Evolutionary conservation across 2,888 invertebrate species (phyloP).

Genomic region (Isoperla grammatica): DNA sequence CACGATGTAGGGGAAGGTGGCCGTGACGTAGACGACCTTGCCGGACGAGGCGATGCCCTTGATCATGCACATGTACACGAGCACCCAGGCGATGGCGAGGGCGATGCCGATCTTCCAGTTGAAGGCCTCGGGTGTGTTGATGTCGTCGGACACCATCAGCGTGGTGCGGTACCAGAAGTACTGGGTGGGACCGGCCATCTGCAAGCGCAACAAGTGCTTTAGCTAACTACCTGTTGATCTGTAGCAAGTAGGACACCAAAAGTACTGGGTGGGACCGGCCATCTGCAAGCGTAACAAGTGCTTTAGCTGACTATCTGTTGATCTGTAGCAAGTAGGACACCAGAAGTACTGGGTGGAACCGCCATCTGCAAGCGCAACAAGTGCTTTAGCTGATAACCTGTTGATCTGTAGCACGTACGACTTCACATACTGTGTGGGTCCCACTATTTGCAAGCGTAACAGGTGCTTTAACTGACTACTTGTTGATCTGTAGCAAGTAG

Average conservation of each 20-base stretch:
- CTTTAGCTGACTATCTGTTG: too few species aligned
- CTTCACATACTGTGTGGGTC: constrained; percentile 91
- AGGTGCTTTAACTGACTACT: too few species aligned
- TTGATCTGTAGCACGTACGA: too few species aligned
- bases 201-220: too few species aligned
- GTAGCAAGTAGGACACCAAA: constrained; percentile 95
- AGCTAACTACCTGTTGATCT: too few species aligned
- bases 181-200: constrained; percentile 86
- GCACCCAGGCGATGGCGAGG: constrained; percentile 83
- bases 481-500: too few species aligned
- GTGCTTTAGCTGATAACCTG: too few species aligned
- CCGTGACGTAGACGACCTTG: constrained; percentile 90
- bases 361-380: too few species aligned
- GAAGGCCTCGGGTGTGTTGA: constrained; percentile 77
- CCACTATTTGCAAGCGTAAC: constrained; percentile 62
- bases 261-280: constrained; percentile 88
- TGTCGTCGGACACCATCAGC: constrained; percentile 82
- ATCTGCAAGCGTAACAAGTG: constrained; percentile 55
- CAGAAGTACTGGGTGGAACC: too few species aligned
- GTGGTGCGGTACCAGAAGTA: constrained; percentile 95
- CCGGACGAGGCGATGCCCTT: constrained; percentile 96
- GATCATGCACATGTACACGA: constrained; percentile 95
- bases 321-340: too few species aligned
- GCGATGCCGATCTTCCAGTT: constrained; percentile 90
- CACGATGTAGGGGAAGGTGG: constrained; percentile 94